A percentile compares a stretch with the other conserved stretches of the same genome.
These are phyloP conservation scores for Calameuta pallipes DNA, from an alignment of 2,888 invertebrate species.

Conservation along the genomic window DNA sequence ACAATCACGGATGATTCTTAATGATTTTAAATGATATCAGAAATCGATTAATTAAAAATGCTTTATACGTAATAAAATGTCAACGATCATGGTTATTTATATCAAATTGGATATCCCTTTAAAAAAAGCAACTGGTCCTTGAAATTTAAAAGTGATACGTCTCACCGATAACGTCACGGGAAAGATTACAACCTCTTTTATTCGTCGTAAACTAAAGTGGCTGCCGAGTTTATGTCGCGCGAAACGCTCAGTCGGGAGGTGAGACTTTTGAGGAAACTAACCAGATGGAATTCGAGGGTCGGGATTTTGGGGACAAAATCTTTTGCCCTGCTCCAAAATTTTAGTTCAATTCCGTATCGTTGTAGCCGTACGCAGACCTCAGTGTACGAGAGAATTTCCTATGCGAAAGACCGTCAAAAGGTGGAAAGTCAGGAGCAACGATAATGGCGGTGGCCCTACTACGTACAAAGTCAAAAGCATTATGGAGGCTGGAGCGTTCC, in stretches of 20 bases:
- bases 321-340: not conserved
- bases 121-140: not conserved
- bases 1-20: too few relatives aligned
- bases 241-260: too few relatives aligned
- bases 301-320: not conserved
- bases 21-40: too few relatives aligned
- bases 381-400: not conserved
- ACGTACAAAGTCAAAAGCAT: not conserved
- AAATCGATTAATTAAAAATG: too few relatives aligned
- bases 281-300: not conserved
- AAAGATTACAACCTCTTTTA: not conserved
- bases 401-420: not conserved
- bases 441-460: not conserved
- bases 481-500: not conserved
- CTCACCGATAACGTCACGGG: not conserved
- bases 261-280: not conserved
- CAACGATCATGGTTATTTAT: too few relatives aligned
- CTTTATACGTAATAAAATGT: too few relatives aligned
- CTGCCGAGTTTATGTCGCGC: not conserved
- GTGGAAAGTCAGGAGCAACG: not conserved
- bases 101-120: not conserved
- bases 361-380: not conserved
- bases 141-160: not conserved
- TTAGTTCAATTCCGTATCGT: not conserved
- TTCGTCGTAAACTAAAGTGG: not conserved